phyloP scores from a whole-genome alignment of 2,113 vertebrate genomes.

The Vicugna pacos region DNA sequence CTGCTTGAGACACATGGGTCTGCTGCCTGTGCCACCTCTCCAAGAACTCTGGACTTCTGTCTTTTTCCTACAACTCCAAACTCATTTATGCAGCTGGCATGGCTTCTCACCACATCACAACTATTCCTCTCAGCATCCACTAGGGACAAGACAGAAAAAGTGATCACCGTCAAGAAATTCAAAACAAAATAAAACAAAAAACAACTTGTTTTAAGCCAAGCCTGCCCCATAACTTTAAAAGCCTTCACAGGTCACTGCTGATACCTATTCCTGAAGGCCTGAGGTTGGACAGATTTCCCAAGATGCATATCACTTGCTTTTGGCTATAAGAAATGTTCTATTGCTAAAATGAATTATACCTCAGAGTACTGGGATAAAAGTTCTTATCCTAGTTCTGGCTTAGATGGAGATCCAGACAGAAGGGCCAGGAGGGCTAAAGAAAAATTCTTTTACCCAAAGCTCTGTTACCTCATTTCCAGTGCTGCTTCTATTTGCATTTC shows the following conservation, averaged over 20 bases:
- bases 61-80: neutral
- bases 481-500: neutral
- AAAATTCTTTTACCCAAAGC: neutral
- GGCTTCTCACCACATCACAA: neutral
- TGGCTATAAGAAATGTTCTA: neutral
- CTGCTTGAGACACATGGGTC: neutral
- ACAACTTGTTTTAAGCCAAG: neutral
- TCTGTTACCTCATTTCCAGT: neutral
- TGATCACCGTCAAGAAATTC: neutral
- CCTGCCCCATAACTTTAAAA: conserved; percentile 26
- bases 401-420: neutral
- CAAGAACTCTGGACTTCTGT: neutral
- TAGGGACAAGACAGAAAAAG: neutral
- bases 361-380: neutral
- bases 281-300: conserved; percentile 29
- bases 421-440: neutral
- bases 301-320: conserved; percentile 21
- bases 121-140: neutral
- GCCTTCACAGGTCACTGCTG: neutral
- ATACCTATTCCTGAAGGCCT: conserved; percentile 13
- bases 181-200: conserved; percentile 21
- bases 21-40: neutral
- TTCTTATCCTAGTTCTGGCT: conserved; percentile 10
- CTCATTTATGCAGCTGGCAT: neutral
- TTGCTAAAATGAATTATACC: conserved; percentile 33